These are phyloP conservation scores for Phymorhynchus buccinoides DNA, from an alignment of 1,140 invertebrate genomes.

Conservation along the genomic window DNA sequence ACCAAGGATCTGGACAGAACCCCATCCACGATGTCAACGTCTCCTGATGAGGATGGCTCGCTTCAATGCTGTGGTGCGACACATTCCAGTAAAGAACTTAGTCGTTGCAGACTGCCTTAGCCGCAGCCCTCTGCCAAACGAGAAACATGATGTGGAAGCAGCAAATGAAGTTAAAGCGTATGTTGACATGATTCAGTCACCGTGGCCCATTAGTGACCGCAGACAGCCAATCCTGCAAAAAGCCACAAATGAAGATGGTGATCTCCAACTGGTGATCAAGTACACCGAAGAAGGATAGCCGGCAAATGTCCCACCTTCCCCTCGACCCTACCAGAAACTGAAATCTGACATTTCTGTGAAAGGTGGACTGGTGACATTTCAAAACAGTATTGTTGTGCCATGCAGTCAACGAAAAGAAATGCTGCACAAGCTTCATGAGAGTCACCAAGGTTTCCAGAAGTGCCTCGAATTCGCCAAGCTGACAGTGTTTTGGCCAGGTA, in stretches of 20 bases:
- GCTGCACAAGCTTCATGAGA: conserved; percentile 38
- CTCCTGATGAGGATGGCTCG: conserved; percentile 32
- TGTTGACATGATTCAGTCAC: not conserved
- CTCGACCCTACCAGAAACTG: not conserved
- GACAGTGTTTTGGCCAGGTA: not conserved
- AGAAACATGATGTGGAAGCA: not conserved
- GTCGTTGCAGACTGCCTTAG: conserved; percentile 49
- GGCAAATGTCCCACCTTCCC: not conserved
- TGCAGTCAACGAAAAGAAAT: conserved; percentile 27
- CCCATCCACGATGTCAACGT: conserved; percentile 3
- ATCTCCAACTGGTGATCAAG: not conserved
- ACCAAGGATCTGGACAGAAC: not conserved
- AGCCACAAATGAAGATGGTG: not conserved
- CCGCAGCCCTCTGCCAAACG: conserved; percentile 24
- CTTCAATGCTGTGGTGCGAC: conserved; percentile 38
- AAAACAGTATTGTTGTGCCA: conserved; percentile 45
- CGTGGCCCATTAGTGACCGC: not conserved
- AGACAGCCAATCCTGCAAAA: not conserved
- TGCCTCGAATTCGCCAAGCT: not conserved
- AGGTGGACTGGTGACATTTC: not conserved
- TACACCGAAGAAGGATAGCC: conserved; percentile 34
- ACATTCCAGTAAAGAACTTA: conserved; percentile 28
- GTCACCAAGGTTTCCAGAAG: conserved; percentile 29
- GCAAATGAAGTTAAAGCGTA: conserved; percentile 8
- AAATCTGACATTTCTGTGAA: not conserved